Evolutionary conservation across 1,140 invertebrate species (phyloP), one percentile per base, ranked within the genome.

Genomic region (Zaprionus camerounensis): DNA sequence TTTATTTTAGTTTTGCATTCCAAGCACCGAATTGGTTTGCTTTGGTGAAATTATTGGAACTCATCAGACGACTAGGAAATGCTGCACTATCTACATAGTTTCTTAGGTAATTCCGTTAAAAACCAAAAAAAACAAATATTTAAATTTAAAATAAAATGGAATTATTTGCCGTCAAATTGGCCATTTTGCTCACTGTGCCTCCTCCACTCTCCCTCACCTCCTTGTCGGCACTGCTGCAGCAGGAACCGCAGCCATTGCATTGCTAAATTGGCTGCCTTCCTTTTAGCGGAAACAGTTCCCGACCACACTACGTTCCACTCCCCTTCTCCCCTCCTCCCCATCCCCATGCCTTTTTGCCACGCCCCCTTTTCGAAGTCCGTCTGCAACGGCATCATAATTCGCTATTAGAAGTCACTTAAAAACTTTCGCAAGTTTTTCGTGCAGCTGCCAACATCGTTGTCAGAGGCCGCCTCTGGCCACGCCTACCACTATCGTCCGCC

Each of bases 331-430:
- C 58, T 20, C 5, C 78, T 17, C n/a, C n/a, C n/a, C n/a, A n/a
- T n/a, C n/a, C 55, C 31, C 24, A 31, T 22, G 1, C 31, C 36
- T 41, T 3, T 17, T 20, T 59, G 51, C 46, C 51, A 55, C 20
- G 51, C 51, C 51, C 24, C 24, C 55, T 67, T 55, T 28, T 56
- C 65, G 46, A 46, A 49, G 38, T 38, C 31, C 38, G 58, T 51
- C 38, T 56, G 61, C 61, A 49, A 64, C 36, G 72, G 73, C 84
- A 87, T 87, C 85, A 87, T 87, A 87, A 87, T 87, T 87, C 81
- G 84, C 84, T 88, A 87, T 87, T 87, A 87, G 84, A 87, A 87
- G 84, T 87, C 84, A 87, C 84, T 87, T 87, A 87, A 88, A 88
- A 87, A 87, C 58, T 87, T 87, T 87, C 34, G 74, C 74, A 88